These are phyloP conservation scores for Chromis chromis DNA, from an alignment of 2,797 vertebrate species.

Conservation along the genomic window DNA sequence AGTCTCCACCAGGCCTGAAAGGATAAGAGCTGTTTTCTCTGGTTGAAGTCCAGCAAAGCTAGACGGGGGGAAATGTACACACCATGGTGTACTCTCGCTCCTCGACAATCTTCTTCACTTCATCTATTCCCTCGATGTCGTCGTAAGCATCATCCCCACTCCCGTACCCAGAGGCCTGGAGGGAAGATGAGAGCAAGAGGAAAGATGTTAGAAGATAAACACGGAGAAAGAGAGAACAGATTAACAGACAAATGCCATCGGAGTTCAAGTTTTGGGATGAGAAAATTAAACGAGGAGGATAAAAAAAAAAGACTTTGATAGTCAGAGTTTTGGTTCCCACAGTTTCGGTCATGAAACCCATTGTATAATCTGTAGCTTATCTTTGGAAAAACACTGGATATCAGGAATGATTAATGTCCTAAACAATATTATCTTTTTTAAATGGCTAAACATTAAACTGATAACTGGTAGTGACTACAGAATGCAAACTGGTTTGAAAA, in stretches of 20 bases:
- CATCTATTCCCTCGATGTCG: constrained; percentile 79
- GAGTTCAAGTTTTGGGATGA: constrained; percentile 6
- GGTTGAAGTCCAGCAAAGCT: constrained; percentile 25
- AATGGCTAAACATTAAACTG: background rate
- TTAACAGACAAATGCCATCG: background rate
- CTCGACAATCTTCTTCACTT: constrained; percentile 85
- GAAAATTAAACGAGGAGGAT: constrained; percentile 13
- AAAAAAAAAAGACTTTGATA: background rate
- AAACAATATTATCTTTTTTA: background rate
- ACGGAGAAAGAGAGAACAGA: background rate
- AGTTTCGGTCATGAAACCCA: background rate
- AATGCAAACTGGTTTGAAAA: too few relatives aligned
- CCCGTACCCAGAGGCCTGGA: constrained; percentile 90
- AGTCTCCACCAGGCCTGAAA: constrained; percentile 34
- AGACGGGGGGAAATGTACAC: constrained; percentile 14
- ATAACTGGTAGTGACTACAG: background rate
- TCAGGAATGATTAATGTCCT: background rate
- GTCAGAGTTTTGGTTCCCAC: background rate
- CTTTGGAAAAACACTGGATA: constrained; percentile 4
- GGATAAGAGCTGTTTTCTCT: constrained; percentile 49
- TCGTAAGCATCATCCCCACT: constrained; percentile 87
- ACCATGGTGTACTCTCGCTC: constrained; percentile 80
- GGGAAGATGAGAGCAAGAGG: background rate
- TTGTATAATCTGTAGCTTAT: background rate
- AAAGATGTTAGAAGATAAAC: constrained; percentile 15